These are phyloP conservation scores for Scomber japonicus DNA, from an alignment of 2,113 vertebrate species.

Conservation along the genomic window DNA sequence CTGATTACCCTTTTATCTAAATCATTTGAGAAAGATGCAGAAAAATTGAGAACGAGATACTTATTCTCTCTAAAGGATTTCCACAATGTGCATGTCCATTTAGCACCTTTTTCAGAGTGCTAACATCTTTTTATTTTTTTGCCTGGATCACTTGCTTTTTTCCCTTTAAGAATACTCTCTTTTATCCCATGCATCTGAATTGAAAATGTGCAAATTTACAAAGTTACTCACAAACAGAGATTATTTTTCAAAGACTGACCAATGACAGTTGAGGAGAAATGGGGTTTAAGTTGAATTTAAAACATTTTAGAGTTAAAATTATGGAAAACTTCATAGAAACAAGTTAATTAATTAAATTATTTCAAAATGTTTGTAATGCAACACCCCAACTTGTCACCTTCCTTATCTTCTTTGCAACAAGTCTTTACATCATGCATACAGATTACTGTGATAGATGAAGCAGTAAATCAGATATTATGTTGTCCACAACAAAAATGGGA, in stretches of 20 bases:
- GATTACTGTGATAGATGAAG: constrained; percentile 40
- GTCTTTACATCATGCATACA: constrained; percentile 7
- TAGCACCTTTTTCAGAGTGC: background rate
- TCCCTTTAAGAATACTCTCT: too few species aligned
- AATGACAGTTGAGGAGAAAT: too few species aligned
- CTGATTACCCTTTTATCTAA: constrained; percentile 4
- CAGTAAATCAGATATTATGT: constrained; percentile 38
- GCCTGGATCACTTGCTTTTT: background rate
- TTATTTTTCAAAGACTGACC: too few species aligned
- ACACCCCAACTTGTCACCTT: background rate
- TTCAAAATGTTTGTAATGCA: background rate
- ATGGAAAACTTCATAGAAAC: too few species aligned
- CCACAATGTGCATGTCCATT: background rate
- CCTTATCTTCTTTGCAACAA: constrained; percentile 1
- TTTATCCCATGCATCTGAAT: too few species aligned
- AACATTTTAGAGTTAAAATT: too few species aligned
- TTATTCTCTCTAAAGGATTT: background rate
- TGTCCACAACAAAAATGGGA: constrained; percentile 17
- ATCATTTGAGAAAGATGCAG: background rate
- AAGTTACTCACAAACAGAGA: too few species aligned
- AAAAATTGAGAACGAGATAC: constrained; percentile 2
- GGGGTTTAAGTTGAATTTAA: too few species aligned
- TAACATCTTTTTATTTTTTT: background rate
- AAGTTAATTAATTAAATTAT: too few species aligned
- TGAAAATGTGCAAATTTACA: too few species aligned